These are phyloP conservation scores for Ryuthela nishihirai DNA, from an alignment of 2,888 invertebrate species.

Conservation along the genomic window DNA sequence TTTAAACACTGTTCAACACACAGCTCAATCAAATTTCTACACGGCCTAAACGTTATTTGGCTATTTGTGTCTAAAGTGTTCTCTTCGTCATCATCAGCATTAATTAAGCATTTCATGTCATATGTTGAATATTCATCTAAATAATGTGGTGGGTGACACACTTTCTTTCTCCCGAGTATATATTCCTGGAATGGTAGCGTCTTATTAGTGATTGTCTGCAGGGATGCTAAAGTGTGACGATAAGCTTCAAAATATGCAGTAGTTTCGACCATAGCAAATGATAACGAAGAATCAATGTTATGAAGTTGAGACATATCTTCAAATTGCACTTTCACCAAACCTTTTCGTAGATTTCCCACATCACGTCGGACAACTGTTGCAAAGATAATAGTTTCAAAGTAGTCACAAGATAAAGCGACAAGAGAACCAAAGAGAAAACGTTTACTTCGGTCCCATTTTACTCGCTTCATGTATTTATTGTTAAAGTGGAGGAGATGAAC, in stretches of 20 bases:
- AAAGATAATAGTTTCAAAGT: slow-evolving; percentile 65
- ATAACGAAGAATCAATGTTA: background rate
- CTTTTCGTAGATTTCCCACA: slow-evolving; percentile 54
- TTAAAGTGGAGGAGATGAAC: slow-evolving; percentile 36
- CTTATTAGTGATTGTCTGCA: slow-evolving; percentile 59
- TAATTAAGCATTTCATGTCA: slow-evolving; percentile 22
- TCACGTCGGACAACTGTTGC: slow-evolving; percentile 65
- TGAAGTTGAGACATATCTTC: slow-evolving; percentile 21
- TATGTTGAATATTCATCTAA: slow-evolving; percentile 42
- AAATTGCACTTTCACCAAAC: slow-evolving; percentile 53
- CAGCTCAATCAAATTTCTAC: too few species aligned
- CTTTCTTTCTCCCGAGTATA: slow-evolving; percentile 57
- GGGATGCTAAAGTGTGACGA: slow-evolving; percentile 64
- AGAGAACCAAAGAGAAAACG: slow-evolving; percentile 68
- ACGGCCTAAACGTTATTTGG: too few species aligned
- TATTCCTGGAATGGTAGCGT: slow-evolving; percentile 66
- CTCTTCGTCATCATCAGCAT: slow-evolving; percentile 6
- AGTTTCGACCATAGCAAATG: slow-evolving; percentile 66
- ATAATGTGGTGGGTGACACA: slow-evolving; percentile 52
- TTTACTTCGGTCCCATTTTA: slow-evolving; percentile 55
- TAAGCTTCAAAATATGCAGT: slow-evolving; percentile 79
- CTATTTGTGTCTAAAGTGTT: too few species aligned
- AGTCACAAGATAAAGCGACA: slow-evolving; percentile 65
- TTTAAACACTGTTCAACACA: too few species aligned
- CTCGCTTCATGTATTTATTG: slow-evolving; percentile 12